Evolutionary conservation across 2,113 vertebrate species (phyloP).

Genomic region (Willisornis vidua): DNA sequence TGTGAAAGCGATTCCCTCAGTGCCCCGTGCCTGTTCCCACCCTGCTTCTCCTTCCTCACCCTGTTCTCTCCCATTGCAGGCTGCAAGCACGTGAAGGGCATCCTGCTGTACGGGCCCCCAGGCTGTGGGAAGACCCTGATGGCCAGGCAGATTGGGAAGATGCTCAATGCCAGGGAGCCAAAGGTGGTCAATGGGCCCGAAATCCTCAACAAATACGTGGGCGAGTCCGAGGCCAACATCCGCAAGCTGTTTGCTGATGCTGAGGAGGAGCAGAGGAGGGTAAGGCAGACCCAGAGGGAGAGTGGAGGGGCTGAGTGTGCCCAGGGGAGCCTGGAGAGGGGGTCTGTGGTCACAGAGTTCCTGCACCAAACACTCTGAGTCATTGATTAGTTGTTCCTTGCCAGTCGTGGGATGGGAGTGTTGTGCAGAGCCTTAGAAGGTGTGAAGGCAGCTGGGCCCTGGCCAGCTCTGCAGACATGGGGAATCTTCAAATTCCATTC

Average conservation of each 20-base stretch:
- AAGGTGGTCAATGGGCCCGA: conserved; percentile 97
- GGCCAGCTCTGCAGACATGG: background rate
- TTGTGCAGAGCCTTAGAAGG: background rate
- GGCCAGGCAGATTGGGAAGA: conserved; percentile 97
- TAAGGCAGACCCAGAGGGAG: conserved; percentile 44
- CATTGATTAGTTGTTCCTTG: background rate
- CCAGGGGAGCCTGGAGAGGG: background rate
- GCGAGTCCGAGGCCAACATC: conserved; percentile 96
- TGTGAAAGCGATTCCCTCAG: background rate
- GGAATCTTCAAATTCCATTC: background rate
- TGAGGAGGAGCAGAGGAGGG: conserved; percentile 95
- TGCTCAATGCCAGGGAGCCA: conserved; percentile 95
- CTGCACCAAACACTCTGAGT: background rate
- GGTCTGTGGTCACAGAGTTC: background rate
- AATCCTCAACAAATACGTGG: conserved; percentile 97
- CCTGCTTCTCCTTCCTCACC: background rate
- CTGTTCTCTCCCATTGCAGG: conserved; percentile 71
- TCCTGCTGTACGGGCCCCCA: conserved; percentile 92
- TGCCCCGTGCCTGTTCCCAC: background rate
- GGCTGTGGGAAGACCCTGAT: conserved; percentile 97
- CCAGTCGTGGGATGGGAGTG: background rate
- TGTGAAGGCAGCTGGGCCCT: background rate
- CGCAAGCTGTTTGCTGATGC: conserved; percentile 97
- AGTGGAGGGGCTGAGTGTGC: background rate
- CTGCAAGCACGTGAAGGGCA: conserved; percentile 97